phyloP scores from a whole-genome alignment of 23 tunicate genomes.

The Styela clava region DNA sequence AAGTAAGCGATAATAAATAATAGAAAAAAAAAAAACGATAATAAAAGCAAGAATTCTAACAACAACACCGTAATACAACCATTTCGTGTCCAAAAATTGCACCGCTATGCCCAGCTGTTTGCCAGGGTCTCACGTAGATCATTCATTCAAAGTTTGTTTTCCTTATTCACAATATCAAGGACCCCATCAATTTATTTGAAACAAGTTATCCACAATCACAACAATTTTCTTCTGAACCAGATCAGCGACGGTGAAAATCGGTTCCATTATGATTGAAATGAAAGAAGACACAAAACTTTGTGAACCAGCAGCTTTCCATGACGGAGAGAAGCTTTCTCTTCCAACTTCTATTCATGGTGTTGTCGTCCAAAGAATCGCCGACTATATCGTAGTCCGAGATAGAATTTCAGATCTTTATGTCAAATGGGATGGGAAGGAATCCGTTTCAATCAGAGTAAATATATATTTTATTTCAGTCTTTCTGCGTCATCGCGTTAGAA shows the following conservation, averaged over 20 bases:
- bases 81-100: no score
- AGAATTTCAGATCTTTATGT: constrained; percentile 78
- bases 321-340: constrained; percentile 55
- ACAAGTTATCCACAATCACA: no score
- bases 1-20: no score
- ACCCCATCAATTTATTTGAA: no score
- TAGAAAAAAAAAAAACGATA: no score
- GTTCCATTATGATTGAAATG: constrained; percentile 60
- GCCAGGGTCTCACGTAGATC: no score
- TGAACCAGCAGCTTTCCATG: constrained; percentile 71
- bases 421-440: constrained; percentile 88
- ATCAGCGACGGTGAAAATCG: constrained; percentile 50
- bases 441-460: constrained; percentile 66
- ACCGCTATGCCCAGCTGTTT: no score
- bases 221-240: no score
- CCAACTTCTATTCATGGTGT: constrained; percentile 91
- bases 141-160: no score
- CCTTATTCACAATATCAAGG: no score
- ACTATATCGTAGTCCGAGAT: constrained; percentile 90
- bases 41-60: no score
- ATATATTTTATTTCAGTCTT: neutral
- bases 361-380: constrained; percentile 81
- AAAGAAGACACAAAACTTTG: constrained; percentile 47
- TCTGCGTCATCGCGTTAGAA: neutral
- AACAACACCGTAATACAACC: no score